Evolutionary conservation across 2,113 vertebrate genomes (phyloP).

Genomic region (Lagopus muta): DNA sequence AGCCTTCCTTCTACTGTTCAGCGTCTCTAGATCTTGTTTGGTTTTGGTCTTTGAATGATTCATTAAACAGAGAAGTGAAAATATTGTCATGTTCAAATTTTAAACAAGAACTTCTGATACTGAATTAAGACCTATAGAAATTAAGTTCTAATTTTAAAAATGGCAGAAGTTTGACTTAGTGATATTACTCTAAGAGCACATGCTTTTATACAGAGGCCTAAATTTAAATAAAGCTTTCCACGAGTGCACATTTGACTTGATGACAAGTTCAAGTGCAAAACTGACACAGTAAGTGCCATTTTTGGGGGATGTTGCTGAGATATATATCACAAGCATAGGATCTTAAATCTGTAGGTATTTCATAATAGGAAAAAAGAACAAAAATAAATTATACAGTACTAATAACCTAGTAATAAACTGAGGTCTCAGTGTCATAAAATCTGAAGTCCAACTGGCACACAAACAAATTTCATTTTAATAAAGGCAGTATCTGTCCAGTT

Average conservation of each 20-base stretch:
- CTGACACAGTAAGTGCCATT: neutral
- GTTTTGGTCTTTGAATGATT: neutral
- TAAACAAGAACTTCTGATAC: neutral
- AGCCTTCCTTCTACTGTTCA: neutral
- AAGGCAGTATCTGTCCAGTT: neutral
- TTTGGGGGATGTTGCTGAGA: neutral
- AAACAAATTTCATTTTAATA: neutral
- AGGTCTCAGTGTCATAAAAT: no score
- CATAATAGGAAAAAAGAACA: neutral
- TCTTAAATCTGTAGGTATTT: neutral
- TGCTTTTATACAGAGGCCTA: neutral
- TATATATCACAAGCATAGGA: neutral
- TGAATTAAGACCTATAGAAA: neutral
- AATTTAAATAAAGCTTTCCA: neutral
- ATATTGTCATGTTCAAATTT: neutral
- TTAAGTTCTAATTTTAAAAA: neutral
- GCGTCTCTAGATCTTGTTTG: neutral
- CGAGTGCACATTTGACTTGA: neutral
- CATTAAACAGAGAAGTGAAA: neutral
- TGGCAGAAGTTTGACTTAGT: rapidly evolving
- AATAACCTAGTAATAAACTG: no score
- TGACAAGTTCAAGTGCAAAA: neutral
- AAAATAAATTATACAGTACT: neutral
- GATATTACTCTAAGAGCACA: neutral
- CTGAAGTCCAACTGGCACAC: neutral